phyloP scores from a whole-genome alignment of 2,113 vertebrate species.

The Zosterops hypoxanthus region DNA sequence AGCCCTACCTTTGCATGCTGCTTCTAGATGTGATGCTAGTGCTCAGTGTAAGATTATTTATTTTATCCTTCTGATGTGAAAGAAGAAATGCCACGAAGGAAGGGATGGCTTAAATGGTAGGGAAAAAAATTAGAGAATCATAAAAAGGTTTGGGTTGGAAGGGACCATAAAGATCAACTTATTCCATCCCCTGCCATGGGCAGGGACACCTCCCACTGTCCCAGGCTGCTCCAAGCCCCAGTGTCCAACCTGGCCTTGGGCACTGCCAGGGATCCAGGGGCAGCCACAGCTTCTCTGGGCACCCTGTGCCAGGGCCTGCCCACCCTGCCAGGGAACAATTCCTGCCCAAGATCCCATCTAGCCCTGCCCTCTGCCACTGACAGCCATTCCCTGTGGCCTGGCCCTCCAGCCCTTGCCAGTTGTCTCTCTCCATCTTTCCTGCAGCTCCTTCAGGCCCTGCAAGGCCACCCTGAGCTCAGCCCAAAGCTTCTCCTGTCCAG shows the following conservation, averaged over 20 bases:
- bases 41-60: fast-evolving
- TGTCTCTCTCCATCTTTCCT: no score
- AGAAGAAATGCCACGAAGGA: neutral
- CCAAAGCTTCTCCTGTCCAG: neutral
- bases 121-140: neutral
- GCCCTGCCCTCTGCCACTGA: neutral
- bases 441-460: no score
- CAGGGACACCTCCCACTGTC: neutral
- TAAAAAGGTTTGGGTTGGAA: neutral
- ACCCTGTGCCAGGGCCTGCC: neutral
- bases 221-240: neutral
- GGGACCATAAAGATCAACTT: fast-evolving
- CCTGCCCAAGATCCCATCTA: neutral
- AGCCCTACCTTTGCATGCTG: neutral
- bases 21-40: neutral
- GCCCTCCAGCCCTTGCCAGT: neutral
- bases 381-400: neutral
- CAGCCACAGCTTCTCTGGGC: neutral
- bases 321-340: neutral
- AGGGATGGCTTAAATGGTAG: neutral
- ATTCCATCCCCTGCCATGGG: fast-evolving
- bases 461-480: neutral
- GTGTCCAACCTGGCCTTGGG: neutral
- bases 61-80: neutral
- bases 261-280: neutral